Percentiles rank a stretch among this genome's conserved stretches.
Evolutionary conservation across 1,140 invertebrate genomes (phyloP).

Genomic region (Camponotus vicinus): DNA sequence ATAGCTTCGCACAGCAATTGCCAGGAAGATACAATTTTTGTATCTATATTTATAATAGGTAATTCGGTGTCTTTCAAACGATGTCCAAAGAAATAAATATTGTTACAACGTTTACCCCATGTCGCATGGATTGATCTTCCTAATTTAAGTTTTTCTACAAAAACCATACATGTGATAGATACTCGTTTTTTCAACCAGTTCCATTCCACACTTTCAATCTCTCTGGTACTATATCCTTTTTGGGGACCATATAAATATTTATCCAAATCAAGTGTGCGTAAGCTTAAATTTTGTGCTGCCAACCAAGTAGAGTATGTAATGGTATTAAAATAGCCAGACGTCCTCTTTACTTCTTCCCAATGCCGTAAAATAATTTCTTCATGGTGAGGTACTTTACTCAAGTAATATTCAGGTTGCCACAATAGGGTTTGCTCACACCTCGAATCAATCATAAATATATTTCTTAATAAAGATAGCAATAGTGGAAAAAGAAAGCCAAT

Average conservation of each 20-base stretch:
- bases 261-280: constrained; percentile 76
- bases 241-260: constrained; percentile 72
- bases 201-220: constrained; percentile 73
- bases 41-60: constrained; percentile 77
- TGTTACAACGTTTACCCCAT: constrained; percentile 82
- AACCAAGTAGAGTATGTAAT: constrained; percentile 77
- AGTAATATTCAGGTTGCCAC: constrained; percentile 26
- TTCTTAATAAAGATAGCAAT: constrained; percentile 49
- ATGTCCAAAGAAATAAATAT: constrained; percentile 81
- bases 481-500: constrained; percentile 72
- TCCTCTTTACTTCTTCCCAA: constrained; percentile 49
- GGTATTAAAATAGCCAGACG: constrained; percentile 25
- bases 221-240: constrained; percentile 9
- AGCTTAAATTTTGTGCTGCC: constrained; percentile 66
- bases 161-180: constrained; percentile 82
- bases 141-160: constrained; percentile 80
- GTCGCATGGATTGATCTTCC: constrained; percentile 79
- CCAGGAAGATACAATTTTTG: constrained; percentile 84
- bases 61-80: constrained; percentile 64
- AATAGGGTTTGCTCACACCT: background rate
- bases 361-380: constrained; percentile 44
- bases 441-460: background rate
- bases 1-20: constrained; percentile 84
- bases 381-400: background rate
- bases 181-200: constrained; percentile 80